phyloP scores from a whole-genome alignment of 2,888 invertebrate species.

The Phytoseiulus persimilis region DNA sequence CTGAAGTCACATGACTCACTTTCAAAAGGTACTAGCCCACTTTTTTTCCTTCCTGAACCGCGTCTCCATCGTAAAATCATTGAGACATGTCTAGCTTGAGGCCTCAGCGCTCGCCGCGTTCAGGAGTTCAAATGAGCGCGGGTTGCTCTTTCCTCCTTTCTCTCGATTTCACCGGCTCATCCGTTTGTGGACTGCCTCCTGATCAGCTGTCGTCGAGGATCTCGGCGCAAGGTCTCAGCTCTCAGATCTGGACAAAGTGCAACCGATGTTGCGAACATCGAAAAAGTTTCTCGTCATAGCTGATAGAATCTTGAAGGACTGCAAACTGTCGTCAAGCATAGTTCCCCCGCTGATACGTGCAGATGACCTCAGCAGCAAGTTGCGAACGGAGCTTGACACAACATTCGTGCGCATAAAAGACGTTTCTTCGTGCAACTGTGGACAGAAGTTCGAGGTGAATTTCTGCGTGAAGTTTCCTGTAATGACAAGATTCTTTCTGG shows the following conservation, averaged over 20 bases:
- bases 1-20: too few species aligned
- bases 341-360: background rate
- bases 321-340: background rate
- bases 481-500: too few species aligned
- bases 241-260: background rate
- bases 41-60: too few species aligned
- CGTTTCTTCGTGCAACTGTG: conserved; percentile 29
- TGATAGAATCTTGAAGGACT: background rate
- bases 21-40: too few species aligned
- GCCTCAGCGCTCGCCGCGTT: too few species aligned
- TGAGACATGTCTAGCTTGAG: too few species aligned
- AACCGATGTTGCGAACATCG: background rate
- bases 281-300: background rate
- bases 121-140: too few species aligned
- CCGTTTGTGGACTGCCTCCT: too few species aligned
- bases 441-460: conserved; percentile 31
- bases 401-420: conserved; percentile 8
- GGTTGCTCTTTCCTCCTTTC: too few species aligned
- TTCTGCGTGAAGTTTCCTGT: too few species aligned
- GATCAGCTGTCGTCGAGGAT: background rate
- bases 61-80: too few species aligned
- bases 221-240: background rate
- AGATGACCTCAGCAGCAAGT: conserved; percentile 6
- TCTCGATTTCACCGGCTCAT: too few species aligned
- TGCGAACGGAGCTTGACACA: background rate